Evolutionary conservation across 2,888 invertebrate genomes (phyloP), one percentile per base, ranked within the genome.

Genomic region (Deilephila elpenor): DNA sequence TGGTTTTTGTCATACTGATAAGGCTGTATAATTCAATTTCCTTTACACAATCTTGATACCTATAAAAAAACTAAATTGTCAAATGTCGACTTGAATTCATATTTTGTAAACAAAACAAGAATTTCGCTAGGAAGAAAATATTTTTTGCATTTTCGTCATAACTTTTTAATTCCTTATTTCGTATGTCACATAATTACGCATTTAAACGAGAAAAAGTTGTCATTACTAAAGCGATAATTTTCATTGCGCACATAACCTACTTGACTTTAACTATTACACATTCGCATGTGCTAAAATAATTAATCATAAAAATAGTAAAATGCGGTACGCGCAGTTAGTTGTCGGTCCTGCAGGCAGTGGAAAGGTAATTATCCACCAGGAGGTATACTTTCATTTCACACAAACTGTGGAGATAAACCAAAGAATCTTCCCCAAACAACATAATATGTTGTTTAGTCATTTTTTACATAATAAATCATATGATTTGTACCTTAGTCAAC

Each of bases 341-440:
- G 97, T 99, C 84, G 99, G 99, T 0, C 99, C 99, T 44, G 99
- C 99, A 0, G 99, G 99, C 3, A 97, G 98, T 91, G 99, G 99
- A 75, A 99, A 99, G 96, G 98, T 98, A 95, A 37, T 25, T 29
- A 32, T 61, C 25, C 74, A 53, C 25, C 29, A 19, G 17, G n/a
- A 70, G 11, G 6, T 32, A 44, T 7, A 61, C n/a, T 44, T 25
- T 17, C 37, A 44, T 44, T 44, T 11, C 14, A 44, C 8, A 44
- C 44, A 44, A 11, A 11, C 11, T 44, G 32, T 32, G 5, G 32
- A 44, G 8, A 44, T 8, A 44, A 44, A 44, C 11, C 3, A 14
- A 44, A 44, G 44, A 3, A 11, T 44, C 44, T 44, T 44, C 1
- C 44, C 14, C 14, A 44, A 44, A 44, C 14, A 14, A 44, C 44